These are phyloP conservation scores for Lethocerus indicus DNA, from an alignment of 1,140 invertebrate genomes.

Conservation along the genomic window DNA sequence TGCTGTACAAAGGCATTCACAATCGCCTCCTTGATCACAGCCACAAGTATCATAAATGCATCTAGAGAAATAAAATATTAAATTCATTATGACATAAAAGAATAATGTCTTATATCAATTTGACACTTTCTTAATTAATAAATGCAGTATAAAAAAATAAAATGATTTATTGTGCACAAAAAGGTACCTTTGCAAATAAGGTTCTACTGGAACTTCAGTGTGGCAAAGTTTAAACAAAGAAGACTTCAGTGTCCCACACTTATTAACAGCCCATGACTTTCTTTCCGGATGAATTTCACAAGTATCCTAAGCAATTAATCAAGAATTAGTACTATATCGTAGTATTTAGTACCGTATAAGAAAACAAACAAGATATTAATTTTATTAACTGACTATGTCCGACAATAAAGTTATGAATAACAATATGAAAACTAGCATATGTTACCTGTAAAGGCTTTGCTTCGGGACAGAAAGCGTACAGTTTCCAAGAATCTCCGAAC, in stretches of 20 bases:
- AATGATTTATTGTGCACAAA: background rate
- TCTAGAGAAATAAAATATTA: conserved; percentile 21
- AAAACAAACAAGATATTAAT: too few relatives aligned
- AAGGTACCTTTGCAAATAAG: conserved; percentile 33
- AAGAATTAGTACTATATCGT: too few relatives aligned
- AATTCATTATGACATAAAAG: background rate
- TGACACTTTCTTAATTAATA: background rate
- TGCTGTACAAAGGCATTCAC: conserved; percentile 75
- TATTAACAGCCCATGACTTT: conserved; percentile 53
- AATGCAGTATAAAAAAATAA: background rate
- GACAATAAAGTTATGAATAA: conserved; percentile 1
- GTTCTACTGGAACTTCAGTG: conserved; percentile 51
- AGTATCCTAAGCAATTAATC: conserved; percentile 33
- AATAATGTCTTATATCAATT: background rate
- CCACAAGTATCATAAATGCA: conserved; percentile 71
- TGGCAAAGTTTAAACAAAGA: conserved; percentile 59
- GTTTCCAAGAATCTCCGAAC: conserved; percentile 78
- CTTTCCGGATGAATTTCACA: conserved; percentile 55
- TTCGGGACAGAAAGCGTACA: conserved; percentile 52
- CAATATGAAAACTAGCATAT: conserved; percentile 2
- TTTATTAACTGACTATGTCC: too few relatives aligned
- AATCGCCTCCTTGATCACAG: conserved; percentile 77
- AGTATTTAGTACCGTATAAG: too few relatives aligned
- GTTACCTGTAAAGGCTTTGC: conserved; percentile 11
- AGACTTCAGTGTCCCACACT: conserved; percentile 58